Evolutionary conservation across 2,797 vertebrate genomes (phyloP).

Genomic region (Halcyon smyrnensis): DNA sequence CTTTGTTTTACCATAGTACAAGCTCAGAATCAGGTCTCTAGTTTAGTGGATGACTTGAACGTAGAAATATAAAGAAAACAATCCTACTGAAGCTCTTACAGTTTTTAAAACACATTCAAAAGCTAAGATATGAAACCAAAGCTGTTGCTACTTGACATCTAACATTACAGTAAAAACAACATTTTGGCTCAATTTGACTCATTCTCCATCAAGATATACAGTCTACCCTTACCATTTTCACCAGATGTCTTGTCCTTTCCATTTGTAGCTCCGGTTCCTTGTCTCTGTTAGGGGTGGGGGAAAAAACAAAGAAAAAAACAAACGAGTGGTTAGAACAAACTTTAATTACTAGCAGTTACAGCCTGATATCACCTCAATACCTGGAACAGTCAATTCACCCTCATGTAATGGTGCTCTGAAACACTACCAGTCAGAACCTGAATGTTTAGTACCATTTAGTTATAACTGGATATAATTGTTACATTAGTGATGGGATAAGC

Average conservation of each 20-base stretch:
- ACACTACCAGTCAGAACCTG: background rate
- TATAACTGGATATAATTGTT: background rate
- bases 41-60: background rate
- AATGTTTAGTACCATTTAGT: background rate
- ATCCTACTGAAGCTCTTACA: background rate
- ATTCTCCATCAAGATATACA: background rate
- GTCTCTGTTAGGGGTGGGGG: conserved; percentile 80
- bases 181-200: background rate
- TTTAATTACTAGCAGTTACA: background rate
- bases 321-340: background rate
- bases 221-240: conserved; percentile 87
- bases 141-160: background rate
- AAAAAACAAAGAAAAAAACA: background rate
- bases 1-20: background rate
- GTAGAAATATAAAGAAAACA: background rate
- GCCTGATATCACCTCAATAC: background rate
- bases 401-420: background rate
- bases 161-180: background rate
- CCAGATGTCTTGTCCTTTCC: conserved; percentile 91
- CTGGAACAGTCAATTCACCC: background rate
- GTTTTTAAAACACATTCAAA: background rate
- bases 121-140: background rate
- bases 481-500: background rate
- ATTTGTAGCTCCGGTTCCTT: conserved; percentile 89
- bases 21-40: background rate